phyloP scores from a whole-genome alignment of 2,888 invertebrate genomes.

The Trichogramma evanescens region DNA sequence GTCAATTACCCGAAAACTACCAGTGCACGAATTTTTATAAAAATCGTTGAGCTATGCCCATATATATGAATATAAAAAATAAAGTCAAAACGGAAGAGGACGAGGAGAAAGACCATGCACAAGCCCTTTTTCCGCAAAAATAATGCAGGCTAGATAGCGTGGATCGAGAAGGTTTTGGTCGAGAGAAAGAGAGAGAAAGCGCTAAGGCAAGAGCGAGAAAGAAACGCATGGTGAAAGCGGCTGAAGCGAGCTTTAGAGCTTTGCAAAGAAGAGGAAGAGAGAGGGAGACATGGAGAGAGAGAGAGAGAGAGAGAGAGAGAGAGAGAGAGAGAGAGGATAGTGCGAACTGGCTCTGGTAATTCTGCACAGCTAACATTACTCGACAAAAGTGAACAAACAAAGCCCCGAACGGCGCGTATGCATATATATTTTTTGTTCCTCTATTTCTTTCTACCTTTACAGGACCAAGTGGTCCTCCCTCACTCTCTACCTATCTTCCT shows the following conservation, averaged over 20 bases:
- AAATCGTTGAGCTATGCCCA: too few species aligned
- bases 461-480: too few species aligned
- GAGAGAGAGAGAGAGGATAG: neutral
- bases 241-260: neutral
- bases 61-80: too few species aligned
- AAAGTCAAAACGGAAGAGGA: neutral
- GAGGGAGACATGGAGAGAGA: neutral
- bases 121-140: neutral
- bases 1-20: too few species aligned
- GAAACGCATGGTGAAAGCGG: too few species aligned
- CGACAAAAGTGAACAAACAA: slow-evolving; percentile 26
- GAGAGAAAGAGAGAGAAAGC: neutral
- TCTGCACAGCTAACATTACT: slow-evolving; percentile 26
- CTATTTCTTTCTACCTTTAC: neutral
- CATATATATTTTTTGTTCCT: neutral
- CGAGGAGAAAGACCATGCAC: neutral
- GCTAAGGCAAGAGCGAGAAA: too few species aligned
- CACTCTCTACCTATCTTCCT: too few species aligned
- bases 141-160: neutral
- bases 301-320: neutral
- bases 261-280: neutral
- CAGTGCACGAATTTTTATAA: too few species aligned
- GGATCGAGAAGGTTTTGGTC: neutral
- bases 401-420: neutral
- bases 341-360: slow-evolving; percentile 22